Evolutionary conservation across 1,140 invertebrate species (phyloP).

Genomic region (Hestina assimilis): DNA sequence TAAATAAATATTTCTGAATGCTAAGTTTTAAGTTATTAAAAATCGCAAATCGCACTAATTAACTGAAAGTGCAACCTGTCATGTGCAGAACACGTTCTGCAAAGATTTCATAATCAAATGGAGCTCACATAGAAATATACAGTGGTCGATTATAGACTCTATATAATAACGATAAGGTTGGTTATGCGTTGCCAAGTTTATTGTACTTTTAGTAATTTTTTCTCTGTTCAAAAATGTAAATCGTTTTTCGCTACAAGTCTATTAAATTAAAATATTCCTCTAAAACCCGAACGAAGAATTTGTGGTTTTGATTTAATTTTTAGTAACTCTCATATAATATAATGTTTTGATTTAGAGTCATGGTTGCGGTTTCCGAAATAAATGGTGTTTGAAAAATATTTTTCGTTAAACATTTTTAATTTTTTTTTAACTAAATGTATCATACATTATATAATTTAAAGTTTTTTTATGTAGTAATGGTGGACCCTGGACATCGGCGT

Average conservation of each 20-base stretch:
- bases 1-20: not conserved
- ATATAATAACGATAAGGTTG: not conserved
- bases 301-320: not conserved
- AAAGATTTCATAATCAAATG: conserved; percentile 13
- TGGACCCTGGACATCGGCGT: no score
- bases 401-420: no score
- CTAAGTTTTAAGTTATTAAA: conserved; percentile 15
- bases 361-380: not conserved
- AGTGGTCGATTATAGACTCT: not conserved
- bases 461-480: no score
- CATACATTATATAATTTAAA: no score
- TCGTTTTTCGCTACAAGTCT: conserved; percentile 13
- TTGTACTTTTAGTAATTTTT: conserved; percentile 13
- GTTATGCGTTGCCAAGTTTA: not conserved
- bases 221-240: conserved; percentile 20
- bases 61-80: conserved; percentile 48
- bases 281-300: not conserved
- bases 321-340: no score
- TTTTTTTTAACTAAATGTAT: no score
- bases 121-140: not conserved
- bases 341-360: no score
- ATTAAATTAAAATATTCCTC: not conserved
- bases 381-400: not conserved
- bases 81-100: conserved; percentile 24
- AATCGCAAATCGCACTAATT: conserved; percentile 43